phyloP scores from a whole-genome alignment of 1,140 invertebrate species.

The Elysia chlorotica region DNA sequence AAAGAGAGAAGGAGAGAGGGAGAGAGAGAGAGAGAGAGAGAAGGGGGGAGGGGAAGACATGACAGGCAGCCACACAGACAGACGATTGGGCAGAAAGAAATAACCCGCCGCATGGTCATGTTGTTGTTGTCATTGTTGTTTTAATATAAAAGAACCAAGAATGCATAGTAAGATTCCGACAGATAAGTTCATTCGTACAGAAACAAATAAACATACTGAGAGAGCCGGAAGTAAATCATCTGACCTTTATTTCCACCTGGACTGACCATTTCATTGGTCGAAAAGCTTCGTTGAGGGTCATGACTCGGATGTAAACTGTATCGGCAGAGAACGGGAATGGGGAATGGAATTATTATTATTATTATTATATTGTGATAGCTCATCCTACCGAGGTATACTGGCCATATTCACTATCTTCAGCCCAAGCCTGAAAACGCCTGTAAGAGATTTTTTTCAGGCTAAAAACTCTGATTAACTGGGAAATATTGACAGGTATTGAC shows the following conservation, averaged over 20 bases:
- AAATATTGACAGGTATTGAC: neutral
- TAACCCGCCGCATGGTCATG: too few relatives aligned
- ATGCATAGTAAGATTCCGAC: neutral
- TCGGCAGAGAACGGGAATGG: too few relatives aligned
- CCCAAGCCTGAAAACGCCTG: neutral
- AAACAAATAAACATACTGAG: too few relatives aligned
- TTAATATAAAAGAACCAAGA: neutral
- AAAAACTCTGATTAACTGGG: neutral
- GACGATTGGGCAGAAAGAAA: too few relatives aligned
- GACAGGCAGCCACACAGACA: too few relatives aligned
- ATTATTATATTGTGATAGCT: neutral
- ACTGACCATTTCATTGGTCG: slow-evolving; percentile 31
- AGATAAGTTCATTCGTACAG: too few relatives aligned
- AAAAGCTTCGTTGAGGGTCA: slow-evolving; percentile 35
- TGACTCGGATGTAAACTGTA: slow-evolving; percentile 25
- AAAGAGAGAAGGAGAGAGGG: too few relatives aligned
- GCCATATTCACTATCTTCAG: neutral
- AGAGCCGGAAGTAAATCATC: neutral
- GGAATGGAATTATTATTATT: too few relatives aligned
- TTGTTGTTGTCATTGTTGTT: neutral
- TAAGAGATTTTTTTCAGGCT: neutral
- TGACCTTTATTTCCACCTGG: slow-evolving; percentile 41
- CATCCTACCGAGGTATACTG: neutral
- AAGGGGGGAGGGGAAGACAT: too few relatives aligned
- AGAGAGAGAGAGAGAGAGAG: too few relatives aligned